Evolutionary conservation across 2,113 vertebrate genomes (phyloP).

Genomic region (Alouatta palliata): DNA sequence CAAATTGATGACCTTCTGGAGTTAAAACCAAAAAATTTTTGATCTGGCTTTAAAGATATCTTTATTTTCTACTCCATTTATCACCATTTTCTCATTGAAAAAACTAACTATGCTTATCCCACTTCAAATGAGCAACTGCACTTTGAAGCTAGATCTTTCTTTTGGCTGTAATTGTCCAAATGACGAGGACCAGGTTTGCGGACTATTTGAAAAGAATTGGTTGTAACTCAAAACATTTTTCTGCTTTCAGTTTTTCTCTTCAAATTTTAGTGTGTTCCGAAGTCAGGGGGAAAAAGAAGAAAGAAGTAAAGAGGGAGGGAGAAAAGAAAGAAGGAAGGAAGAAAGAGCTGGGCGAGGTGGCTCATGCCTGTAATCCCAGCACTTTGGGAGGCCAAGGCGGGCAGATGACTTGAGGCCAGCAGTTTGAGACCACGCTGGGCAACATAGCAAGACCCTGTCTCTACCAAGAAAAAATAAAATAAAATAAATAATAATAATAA

Average conservation of each 20-base stretch:
- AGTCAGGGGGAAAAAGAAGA: background rate
- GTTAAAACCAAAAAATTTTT: constrained; percentile 37
- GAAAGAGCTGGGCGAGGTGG: background rate
- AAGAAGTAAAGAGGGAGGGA: background rate
- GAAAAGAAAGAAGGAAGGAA: background rate
- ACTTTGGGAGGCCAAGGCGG: no score
- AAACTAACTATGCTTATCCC: constrained; percentile 72
- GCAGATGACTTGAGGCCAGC: no score
- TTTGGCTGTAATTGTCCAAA: constrained; percentile 65
- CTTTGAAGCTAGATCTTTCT: constrained; percentile 76
- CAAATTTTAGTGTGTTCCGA: constrained; percentile 22
- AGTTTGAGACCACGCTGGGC: no score
- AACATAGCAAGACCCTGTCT: no score
- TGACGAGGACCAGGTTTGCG: constrained; percentile 61
- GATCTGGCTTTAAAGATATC: constrained; percentile 57
- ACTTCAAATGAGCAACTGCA: constrained; percentile 76
- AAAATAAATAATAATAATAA: no score
- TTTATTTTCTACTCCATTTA: constrained; percentile 70
- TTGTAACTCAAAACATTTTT: constrained; percentile 69
- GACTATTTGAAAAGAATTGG: constrained; percentile 61
- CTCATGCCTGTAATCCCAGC: no score
- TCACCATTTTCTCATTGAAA: constrained; percentile 71
- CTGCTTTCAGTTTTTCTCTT: constrained; percentile 4
- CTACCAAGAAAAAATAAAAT: no score
- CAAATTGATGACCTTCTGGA: constrained; percentile 70